These are phyloP conservation scores for Lycocerus yunnanus DNA, from an alignment of 2,888 invertebrate species.

Conservation along the genomic window DNA sequence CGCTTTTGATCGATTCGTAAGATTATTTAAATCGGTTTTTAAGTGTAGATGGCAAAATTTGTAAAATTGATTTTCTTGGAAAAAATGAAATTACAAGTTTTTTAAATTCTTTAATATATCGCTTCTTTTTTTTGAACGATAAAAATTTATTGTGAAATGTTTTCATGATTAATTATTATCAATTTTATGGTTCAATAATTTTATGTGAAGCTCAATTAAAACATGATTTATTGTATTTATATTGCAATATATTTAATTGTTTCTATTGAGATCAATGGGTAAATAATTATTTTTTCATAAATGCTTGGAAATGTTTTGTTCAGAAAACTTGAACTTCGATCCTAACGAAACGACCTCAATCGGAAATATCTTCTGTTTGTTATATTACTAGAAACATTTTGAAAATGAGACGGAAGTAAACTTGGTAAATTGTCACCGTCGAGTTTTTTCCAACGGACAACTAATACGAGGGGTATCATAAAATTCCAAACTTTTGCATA, in stretches of 20 bases:
- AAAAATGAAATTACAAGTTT: background rate
- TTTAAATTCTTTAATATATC: background rate
- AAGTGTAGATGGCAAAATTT: background rate
- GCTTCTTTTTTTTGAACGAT: background rate
- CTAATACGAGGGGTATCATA: background rate
- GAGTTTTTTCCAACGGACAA: background rate
- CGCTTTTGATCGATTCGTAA: background rate
- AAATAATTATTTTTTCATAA: background rate
- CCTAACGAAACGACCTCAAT: background rate
- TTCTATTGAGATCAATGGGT: background rate
- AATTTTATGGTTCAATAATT: background rate
- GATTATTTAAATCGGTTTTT: background rate
- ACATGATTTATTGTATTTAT: background rate
- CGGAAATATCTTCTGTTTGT: background rate
- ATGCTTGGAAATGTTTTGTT: background rate
- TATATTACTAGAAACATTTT: background rate
- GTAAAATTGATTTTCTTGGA: background rate
- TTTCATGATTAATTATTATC: background rate
- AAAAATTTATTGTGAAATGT: background rate
- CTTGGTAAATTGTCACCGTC: background rate
- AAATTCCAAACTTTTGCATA: background rate
- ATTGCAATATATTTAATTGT: background rate
- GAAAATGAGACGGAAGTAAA: background rate
- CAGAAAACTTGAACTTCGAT: background rate
- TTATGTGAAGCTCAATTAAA: background rate